These are phyloP conservation scores for Siniperca obscura DNA, from an alignment of 2,797 vertebrate genomes.

Conservation along the genomic window DNA sequence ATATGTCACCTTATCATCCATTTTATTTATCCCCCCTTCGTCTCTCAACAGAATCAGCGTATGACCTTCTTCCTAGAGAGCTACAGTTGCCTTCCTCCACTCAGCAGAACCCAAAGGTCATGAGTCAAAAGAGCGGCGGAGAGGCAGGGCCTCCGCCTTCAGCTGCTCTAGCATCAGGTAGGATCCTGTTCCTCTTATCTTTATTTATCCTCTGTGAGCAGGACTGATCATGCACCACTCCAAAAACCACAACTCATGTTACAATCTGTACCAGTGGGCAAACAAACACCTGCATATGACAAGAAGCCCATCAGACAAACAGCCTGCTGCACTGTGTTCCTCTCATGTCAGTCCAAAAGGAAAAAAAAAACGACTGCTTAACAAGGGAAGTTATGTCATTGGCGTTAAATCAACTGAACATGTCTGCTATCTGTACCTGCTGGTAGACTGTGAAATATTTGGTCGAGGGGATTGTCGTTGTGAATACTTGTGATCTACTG, in stretches of 20 bases:
- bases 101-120: constrained; percentile 90
- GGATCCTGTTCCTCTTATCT: constrained; percentile 79
- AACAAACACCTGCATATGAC: constrained; percentile 50
- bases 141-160: constrained; percentile 93
- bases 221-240: constrained; percentile 41
- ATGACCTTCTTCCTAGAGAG: constrained; percentile 98
- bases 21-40: constrained; percentile 28
- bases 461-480: constrained; percentile 2
- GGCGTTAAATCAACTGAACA: constrained; percentile 25
- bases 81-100: constrained; percentile 92
- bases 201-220: constrained; percentile 78
- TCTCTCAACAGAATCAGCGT: constrained; percentile 90
- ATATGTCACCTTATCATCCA: constrained; percentile 7
- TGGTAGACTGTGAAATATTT: constrained; percentile 5
- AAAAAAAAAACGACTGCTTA: constrained; percentile 9
- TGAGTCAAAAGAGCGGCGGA: constrained; percentile 98
- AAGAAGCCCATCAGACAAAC: constrained; percentile 39
- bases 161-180: constrained; percentile 94
- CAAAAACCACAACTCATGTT: constrained; percentile 22
- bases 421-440: constrained; percentile 28
- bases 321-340: constrained; percentile 39
- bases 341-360: constrained; percentile 14
- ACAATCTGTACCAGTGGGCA: constrained; percentile 42
- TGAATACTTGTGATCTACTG: constrained; percentile 9
- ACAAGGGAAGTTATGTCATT: constrained; percentile 33